phyloP scores from a whole-genome alignment of 1,140 invertebrate species.

The Stenopsyche tienmushanensis region DNA sequence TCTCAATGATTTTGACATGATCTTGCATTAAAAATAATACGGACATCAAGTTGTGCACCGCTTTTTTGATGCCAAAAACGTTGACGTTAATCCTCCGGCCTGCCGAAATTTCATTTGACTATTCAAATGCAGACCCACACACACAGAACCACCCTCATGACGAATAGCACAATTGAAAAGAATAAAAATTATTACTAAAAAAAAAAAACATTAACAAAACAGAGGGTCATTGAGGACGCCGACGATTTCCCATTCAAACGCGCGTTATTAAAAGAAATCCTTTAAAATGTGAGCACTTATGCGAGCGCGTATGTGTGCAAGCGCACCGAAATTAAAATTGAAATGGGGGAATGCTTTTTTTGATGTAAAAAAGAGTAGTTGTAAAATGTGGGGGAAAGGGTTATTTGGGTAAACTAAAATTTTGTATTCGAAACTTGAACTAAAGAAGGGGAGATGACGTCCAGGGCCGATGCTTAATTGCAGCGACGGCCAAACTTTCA shows the following conservation, averaged over 20 bases:
- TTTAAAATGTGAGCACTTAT: constrained; percentile 2
- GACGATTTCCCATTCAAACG: constrained; percentile 25
- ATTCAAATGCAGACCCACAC: not conserved
- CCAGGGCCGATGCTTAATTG: constrained; percentile 1
- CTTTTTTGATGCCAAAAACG: no score
- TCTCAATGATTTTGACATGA: no score
- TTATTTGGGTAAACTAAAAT: constrained; percentile 33
- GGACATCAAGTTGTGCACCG: no score
- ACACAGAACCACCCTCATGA: not conserved
- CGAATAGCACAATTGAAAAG: not conserved
- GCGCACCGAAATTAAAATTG: constrained; percentile 26
- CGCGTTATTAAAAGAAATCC: constrained; percentile 29
- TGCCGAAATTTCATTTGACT: no score
- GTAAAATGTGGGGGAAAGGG: constrained; percentile 26
- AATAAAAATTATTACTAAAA: not conserved
- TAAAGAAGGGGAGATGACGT: constrained; percentile 1
- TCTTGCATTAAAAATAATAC: no score
- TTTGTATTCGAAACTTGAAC: constrained; percentile 21
- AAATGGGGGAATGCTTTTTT: constrained; percentile 18
- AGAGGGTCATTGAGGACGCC: constrained; percentile 27
- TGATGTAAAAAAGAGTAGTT: constrained; percentile 19
- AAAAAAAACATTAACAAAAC: constrained; percentile 29
- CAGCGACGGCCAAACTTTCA: not conserved
- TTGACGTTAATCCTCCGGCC: no score
- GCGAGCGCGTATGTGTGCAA: not conserved